phyloP scores from a whole-genome alignment of 30 jellyfish, hydroid and myxozoan species.

The Phacellophora camtschatica region DNA sequence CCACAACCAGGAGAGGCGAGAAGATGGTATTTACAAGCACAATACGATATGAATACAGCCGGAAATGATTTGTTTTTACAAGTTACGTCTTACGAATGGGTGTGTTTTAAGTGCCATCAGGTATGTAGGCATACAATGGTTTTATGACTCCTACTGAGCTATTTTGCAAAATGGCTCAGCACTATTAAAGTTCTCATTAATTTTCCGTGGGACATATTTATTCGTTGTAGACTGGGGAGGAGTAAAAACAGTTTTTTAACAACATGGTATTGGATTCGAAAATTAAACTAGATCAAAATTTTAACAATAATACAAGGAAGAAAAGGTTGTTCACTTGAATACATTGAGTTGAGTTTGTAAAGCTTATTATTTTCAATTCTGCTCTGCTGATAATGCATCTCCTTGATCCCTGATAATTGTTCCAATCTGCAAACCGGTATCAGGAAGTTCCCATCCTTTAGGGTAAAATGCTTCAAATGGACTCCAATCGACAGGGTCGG shows the following conservation, averaged over 20 bases:
- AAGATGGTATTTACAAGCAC: slow-evolving; percentile 84
- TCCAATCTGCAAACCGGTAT: slow-evolving; percentile 81
- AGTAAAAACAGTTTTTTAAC: no score
- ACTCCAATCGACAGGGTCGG: slow-evolving; percentile 94
- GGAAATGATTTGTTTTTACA: background rate
- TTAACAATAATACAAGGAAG: no score
- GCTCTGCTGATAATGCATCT: slow-evolving; percentile 86
- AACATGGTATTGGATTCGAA: no score
- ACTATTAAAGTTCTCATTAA: background rate
- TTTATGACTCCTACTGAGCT: background rate
- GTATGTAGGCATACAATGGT: background rate
- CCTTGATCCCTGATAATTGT: slow-evolving; percentile 88
- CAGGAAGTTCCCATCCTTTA: slow-evolving; percentile 83
- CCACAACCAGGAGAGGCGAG: slow-evolving; percentile 85
- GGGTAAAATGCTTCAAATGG: slow-evolving; percentile 85
- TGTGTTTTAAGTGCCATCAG: slow-evolving; percentile 78
- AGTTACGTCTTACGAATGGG: slow-evolving; percentile 51
- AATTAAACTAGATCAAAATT: no score
- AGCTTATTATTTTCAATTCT: no score
- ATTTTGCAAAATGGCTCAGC: background rate
- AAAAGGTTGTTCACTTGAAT: no score
- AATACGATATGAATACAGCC: slow-evolving; percentile 47
- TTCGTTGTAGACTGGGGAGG: no score
- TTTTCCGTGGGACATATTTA: no score
- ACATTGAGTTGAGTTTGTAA: no score